Percentiles rank a stretch among this genome's conserved stretches.
phyloP scores from a whole-genome alignment of 2,888 invertebrate species.

The Drosophila anomelani region DNA sequence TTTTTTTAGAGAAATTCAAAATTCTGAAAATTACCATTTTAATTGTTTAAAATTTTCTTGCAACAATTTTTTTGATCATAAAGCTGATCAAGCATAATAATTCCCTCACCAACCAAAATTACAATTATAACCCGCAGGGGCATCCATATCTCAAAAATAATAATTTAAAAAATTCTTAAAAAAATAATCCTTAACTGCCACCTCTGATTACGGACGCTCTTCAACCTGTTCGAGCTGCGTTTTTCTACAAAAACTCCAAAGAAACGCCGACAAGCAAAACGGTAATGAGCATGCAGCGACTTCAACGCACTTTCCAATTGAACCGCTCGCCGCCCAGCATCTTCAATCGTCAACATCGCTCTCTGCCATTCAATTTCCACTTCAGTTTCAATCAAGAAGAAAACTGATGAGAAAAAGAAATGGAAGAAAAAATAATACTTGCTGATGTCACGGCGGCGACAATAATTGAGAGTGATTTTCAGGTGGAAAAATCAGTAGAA shows the following conservation, averaged over 20 bases:
- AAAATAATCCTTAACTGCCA: background rate
- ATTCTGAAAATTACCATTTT: no score
- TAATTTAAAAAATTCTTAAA: no score
- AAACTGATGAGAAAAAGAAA: background rate
- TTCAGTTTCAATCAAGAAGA: constrained; percentile 21
- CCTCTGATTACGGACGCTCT: constrained; percentile 32
- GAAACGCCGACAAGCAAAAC: constrained; percentile 71
- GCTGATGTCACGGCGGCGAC: constrained; percentile 36
- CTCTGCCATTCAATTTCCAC: constrained; percentile 24
- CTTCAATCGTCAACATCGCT: constrained; percentile 10
- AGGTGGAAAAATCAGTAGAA: constrained; percentile 15
- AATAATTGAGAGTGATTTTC: constrained; percentile 38
- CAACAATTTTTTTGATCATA: no score
- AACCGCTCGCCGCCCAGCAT: constrained; percentile 33
- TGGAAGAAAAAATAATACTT: background rate
- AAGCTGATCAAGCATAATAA: no score
- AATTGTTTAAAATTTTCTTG: no score
- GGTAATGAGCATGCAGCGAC: constrained; percentile 66
- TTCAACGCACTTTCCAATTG: constrained; percentile 61
- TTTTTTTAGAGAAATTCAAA: no score
- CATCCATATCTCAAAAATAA: no score
- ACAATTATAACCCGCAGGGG: no score
- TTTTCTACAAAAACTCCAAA: constrained; percentile 50
- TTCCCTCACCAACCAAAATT: no score
- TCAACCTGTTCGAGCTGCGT: constrained; percentile 75